Evolutionary conservation across 2,888 invertebrate genomes (phyloP).

Genomic region (Eurytoma adleriae): DNA sequence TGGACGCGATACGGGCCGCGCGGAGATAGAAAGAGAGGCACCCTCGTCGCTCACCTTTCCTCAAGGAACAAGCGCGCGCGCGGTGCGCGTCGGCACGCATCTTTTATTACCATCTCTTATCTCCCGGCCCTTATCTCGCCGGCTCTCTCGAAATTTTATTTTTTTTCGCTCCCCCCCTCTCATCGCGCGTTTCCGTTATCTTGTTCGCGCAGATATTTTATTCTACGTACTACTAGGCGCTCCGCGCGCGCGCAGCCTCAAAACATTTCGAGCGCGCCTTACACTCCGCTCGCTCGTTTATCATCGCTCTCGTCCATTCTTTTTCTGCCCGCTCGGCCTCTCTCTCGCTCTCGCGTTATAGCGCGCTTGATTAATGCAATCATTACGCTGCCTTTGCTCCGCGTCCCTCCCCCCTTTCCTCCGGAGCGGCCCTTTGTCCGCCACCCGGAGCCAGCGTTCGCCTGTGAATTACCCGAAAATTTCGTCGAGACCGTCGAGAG

Average conservation of each 20-base stretch:
- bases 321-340: conserved; percentile 37
- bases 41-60: not conserved
- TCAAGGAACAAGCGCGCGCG: not conserved
- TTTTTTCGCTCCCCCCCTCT: not conserved
- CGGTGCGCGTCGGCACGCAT: conserved; percentile 13
- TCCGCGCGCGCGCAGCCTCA: conserved; percentile 9
- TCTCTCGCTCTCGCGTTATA: conserved; percentile 22
- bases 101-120: conserved; percentile 44
- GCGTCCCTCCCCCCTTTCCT: not conserved
- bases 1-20: not conserved
- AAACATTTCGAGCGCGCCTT: conserved; percentile 30
- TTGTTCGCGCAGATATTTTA: conserved; percentile 37
- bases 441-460: not conserved
- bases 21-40: not conserved
- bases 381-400: conserved; percentile 37
- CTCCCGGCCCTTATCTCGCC: conserved; percentile 16
- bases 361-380: conserved; percentile 55
- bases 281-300: conserved; percentile 45
- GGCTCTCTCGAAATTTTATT: conserved; percentile 14
- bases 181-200: conserved; percentile 42
- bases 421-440: not conserved
- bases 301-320: conserved; percentile 47
- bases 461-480: too few relatives aligned
- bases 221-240: conserved; percentile 20
- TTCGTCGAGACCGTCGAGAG: too few relatives aligned